Evolutionary conservation across 2,113 vertebrate species (phyloP).

Genomic region (Oreochromis aureus): DNA sequence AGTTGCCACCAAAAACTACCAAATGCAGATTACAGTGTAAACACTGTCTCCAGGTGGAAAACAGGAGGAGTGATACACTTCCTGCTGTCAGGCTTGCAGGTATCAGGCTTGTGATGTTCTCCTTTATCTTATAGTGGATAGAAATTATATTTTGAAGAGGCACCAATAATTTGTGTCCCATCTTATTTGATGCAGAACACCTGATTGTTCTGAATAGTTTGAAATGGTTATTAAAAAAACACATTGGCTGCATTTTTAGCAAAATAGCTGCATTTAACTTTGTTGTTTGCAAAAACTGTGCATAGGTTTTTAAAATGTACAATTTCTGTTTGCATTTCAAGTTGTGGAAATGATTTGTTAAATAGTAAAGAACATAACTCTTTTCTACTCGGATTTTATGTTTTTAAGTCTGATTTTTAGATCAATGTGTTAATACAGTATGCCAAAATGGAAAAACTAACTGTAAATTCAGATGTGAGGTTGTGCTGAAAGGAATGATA

Average conservation of each 20-base stretch:
- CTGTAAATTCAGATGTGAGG: no score
- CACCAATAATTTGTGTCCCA: background rate
- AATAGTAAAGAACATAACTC: background rate
- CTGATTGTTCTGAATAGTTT: background rate
- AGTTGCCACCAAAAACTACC: no score
- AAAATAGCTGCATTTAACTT: background rate
- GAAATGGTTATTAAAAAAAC: background rate
- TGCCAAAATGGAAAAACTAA: background rate
- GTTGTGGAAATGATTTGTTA: background rate
- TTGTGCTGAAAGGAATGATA: no score
- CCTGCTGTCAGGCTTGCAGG: no score
- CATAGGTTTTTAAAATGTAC: background rate
- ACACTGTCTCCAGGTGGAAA: no score
- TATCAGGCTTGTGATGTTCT: no score
- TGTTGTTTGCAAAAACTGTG: background rate
- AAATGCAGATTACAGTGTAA: no score
- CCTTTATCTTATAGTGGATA: background rate
- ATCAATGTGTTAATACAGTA: background rate
- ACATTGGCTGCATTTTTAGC: background rate
- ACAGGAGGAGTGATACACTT: no score
- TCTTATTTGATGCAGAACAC: background rate
- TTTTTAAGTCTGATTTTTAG: background rate
- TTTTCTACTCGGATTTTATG: background rate
- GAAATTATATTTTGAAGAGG: background rate
- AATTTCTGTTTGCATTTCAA: background rate